A percentile compares a stretch with the other conserved stretches of the same genome.
Evolutionary conservation across 2,113 vertebrate species (phyloP).

Genomic region (Corythornis vintsioides): DNA sequence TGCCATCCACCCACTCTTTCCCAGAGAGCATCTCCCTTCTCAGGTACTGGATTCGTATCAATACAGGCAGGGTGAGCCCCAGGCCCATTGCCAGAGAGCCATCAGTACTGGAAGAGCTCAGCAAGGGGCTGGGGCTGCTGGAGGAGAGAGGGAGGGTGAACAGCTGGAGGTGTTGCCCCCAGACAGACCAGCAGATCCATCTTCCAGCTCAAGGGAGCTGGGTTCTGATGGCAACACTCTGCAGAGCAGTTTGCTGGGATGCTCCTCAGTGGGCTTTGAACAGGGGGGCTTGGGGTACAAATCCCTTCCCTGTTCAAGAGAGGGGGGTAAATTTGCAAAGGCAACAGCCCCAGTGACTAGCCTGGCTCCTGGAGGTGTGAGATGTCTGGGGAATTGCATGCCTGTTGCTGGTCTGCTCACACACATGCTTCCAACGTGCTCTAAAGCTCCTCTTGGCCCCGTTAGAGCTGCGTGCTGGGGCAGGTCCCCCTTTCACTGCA

Average conservation of each 20-base stretch:
- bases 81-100: accelerated
- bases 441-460: background rate
- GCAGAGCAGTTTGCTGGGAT: background rate
- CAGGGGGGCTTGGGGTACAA: accelerated
- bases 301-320: accelerated
- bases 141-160: background rate
- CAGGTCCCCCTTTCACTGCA: background rate
- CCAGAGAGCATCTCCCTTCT: background rate
- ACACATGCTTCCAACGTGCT: accelerated
- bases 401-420: background rate
- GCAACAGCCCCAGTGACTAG: background rate
- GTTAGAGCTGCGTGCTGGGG: background rate
- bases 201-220: background rate
- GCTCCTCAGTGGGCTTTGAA: background rate
- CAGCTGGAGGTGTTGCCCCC: background rate
- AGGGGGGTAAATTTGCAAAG: background rate
- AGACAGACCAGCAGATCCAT: background rate
- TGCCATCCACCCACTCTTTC: background rate
- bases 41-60: accelerated
- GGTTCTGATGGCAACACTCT: background rate
- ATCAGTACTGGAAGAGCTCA: too few relatives aligned
- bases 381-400: background rate
- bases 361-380: background rate
- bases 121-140: background rate
- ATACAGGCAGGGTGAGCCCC: background rate